Evolutionary conservation across 2,888 invertebrate species (phyloP), one percentile per base, ranked within the genome.

Genomic region (Cephus sareptanus): DNA sequence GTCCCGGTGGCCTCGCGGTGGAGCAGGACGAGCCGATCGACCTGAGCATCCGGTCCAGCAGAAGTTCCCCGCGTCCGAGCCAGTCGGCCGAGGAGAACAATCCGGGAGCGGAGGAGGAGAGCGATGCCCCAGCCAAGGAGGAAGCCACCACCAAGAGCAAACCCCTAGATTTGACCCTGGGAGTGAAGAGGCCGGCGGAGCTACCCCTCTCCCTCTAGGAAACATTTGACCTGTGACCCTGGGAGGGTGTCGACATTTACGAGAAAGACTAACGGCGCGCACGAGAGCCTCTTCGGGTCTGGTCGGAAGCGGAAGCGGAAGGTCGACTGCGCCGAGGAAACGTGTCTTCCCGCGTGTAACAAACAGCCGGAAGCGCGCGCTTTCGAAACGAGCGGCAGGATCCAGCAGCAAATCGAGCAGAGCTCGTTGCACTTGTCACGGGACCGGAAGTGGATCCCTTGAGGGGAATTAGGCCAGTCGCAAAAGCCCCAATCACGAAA

Each of bases 21-120:
- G 92, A 92, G 73, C 93, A 93, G 84, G 93, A 93, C 73, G 91
- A 92, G 75, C 92, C 92, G 31, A 92, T 92, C 77, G 92, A 92
- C 82, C 86, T 92, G n/a, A 92, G 92, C 79, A 85, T 92, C 12
- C 88, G 91, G 68, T 86, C 91, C 1, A 87, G 83, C 71, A 85
- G 87, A 56, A 87, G 83, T 74, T 89, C 87, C 0, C 87, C 89
- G 1, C 82, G 87, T 76, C 86, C 88, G 2, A 87, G 86, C 73
- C 84, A 85, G 76, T 81, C 83, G 3, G 77, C 80, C 6, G 81
- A 81, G 23, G 79, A 83, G 34, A 81, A 83, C 1, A 73, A 80
- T 1, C 69, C 75, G 3, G 73, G 75, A 9, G 81, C 82, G 11
- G 79, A 78, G 34, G 76, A 74, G 30, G 77, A 79, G 23, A 74